A percentile compares a stretch with the other conserved stretches of the same genome.
phyloP scores from a whole-genome alignment of 2,888 invertebrate genomes.

The Hymenopus coronatus region DNA sequence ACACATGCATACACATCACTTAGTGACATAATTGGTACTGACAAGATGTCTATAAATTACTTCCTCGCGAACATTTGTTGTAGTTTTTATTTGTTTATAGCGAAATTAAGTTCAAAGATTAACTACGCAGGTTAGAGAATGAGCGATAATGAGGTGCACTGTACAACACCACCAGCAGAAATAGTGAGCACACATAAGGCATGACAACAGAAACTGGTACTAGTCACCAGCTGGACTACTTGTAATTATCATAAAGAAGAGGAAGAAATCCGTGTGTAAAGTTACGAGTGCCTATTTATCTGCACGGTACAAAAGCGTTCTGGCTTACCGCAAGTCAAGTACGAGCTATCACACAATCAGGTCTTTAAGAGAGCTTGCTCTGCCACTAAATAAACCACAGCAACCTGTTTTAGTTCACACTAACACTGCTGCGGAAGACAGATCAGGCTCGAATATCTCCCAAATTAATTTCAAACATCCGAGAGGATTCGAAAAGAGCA shows the following conservation, averaged over 20 bases:
- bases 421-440: neutral
- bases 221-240: neutral
- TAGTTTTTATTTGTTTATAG: too few species aligned
- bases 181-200: neutral
- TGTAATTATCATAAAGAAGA: conserved; percentile 2
- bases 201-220: neutral
- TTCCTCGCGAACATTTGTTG: too few species aligned
- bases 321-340: neutral
- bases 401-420: conserved; percentile 7
- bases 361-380: neutral
- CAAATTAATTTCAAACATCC: conserved; percentile 1
- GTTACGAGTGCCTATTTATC: neutral
- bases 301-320: neutral
- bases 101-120: too few species aligned
- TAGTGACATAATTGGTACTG: too few species aligned
- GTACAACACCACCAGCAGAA: neutral
- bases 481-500: neutral
- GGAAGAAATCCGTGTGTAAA: neutral
- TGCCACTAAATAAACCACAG: conserved; percentile 9
- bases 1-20: too few species aligned
- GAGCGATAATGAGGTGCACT: neutral
- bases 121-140: neutral
- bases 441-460: conserved; percentile 2
- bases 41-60: too few species aligned
- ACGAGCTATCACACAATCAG: conserved; percentile 2